Percentiles rank a stretch among this genome's conserved stretches.
Evolutionary conservation across 2,797 vertebrate species (phyloP).

Genomic region (Eulemur mongoz): DNA sequence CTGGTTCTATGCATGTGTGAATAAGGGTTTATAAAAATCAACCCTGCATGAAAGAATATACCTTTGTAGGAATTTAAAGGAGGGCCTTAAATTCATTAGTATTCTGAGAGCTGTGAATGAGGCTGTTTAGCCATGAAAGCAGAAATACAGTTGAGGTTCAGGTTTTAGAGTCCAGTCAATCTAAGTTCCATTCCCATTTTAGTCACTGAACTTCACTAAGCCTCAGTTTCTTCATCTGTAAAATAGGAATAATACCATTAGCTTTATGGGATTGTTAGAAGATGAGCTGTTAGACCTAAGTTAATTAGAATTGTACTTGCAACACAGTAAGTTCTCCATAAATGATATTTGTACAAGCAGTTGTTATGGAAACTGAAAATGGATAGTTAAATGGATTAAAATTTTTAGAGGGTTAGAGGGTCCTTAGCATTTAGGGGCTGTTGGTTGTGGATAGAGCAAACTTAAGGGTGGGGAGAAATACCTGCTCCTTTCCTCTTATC

Average conservation of each 20-base stretch:
- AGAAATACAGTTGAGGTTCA: neutral
- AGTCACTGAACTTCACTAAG: neutral
- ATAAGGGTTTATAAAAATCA: slow-evolving; percentile 29
- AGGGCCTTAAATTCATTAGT: neutral
- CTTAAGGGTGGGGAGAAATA: neutral
- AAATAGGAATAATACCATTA: neutral
- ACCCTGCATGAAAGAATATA: neutral
- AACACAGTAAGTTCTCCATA: neutral
- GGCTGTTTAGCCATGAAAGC: neutral
- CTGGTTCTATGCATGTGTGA: neutral
- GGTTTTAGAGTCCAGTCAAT: neutral
- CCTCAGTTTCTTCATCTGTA: neutral
- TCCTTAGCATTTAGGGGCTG: neutral
- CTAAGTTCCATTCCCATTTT: neutral
- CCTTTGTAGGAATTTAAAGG: neutral
- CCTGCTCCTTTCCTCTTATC: neutral
- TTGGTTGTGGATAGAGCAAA: neutral
- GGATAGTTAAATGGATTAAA: neutral
- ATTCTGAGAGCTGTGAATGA: neutral
- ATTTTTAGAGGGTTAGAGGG: neutral
- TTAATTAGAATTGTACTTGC: neutral
- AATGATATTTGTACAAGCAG: neutral
- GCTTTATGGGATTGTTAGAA: neutral
- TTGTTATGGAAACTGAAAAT: neutral
- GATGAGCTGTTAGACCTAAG: neutral